Evolutionary conservation across 1,140 invertebrate species (phyloP).

Genomic region (Drosophila eugracilis): DNA sequence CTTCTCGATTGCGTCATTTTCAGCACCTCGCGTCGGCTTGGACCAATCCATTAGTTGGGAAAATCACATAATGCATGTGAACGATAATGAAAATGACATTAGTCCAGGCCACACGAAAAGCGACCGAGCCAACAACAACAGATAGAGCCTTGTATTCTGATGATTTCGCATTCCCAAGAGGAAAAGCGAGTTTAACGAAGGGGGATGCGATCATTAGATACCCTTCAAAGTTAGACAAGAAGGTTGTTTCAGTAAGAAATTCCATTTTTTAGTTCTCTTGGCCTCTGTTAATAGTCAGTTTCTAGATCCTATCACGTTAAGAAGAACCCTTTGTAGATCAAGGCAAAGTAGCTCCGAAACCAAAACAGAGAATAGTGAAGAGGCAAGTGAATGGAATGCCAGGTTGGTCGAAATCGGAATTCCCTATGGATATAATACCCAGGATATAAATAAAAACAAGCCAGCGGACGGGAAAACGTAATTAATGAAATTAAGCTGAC

Average conservation of each 20-base stretch:
- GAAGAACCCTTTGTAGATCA: too few relatives aligned
- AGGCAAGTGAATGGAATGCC: neutral
- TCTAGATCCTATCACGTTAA: too few relatives aligned
- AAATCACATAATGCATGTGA: conserved; percentile 80
- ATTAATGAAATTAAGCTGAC: conserved; percentile 75
- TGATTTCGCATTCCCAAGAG: conserved; percentile 33
- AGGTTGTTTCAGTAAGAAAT: too few relatives aligned
- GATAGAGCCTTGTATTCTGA: conserved; percentile 35
- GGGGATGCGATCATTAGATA: neutral
- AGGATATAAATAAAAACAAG: conserved; percentile 3
- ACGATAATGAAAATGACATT: conserved; percentile 78
- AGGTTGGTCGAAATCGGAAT: neutral
- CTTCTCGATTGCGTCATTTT: conserved; percentile 59
- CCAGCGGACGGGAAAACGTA: conserved; percentile 32
- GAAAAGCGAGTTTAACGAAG: neutral
- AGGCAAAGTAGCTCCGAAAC: too few relatives aligned
- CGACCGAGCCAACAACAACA: conserved; percentile 15
- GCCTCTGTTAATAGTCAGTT: too few relatives aligned
- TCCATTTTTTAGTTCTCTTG: too few relatives aligned
- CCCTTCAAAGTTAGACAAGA: too few relatives aligned
- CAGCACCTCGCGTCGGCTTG: conserved; percentile 9
- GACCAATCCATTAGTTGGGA: conserved; percentile 72
- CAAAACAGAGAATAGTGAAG: too few relatives aligned
- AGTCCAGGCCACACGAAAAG: conserved; percentile 48
- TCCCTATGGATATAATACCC: neutral